Conservation (phyloP, 2,113 vertebrate genomes). For the Rynchops niger region DNA sequence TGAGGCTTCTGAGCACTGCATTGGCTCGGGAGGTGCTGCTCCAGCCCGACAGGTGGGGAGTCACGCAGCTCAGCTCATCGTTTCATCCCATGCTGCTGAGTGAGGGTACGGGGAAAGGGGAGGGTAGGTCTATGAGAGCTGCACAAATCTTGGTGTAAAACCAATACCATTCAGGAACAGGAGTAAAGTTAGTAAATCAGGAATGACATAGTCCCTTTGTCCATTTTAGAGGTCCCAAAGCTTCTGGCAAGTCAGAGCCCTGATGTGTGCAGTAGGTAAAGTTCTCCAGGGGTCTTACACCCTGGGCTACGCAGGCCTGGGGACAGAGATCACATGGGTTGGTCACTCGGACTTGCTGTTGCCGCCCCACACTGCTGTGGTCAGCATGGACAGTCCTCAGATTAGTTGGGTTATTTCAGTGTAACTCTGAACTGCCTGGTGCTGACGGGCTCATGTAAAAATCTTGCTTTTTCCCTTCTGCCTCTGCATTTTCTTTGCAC, state of each 20-base stretch:
- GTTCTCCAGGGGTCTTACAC: not conserved
- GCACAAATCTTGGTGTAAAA: not conserved
- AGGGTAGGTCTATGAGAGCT: fast-evolving
- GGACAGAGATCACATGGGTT: fast-evolving
- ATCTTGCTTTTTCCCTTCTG: not conserved
- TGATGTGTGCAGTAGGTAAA: not conserved
- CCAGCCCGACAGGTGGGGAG: not conserved
- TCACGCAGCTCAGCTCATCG: not conserved
- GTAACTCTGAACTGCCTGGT: not conserved
- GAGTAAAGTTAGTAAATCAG: not conserved
- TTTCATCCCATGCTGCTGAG: not conserved
- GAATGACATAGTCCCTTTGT: not conserved
- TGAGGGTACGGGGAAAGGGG: not conserved
- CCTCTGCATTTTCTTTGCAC: not conserved
- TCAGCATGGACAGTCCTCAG: not conserved
- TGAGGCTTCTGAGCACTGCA: not conserved
- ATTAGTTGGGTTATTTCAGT: not conserved
- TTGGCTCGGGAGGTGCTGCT: not conserved
- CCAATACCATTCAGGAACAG: not conserved
- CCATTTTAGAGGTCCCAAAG: not conserved
- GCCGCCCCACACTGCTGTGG: not conserved
- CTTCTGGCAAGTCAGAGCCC: not conserved
- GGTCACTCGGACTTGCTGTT: not conserved
- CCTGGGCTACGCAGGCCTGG: fast-evolving
- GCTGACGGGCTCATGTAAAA: not conserved